These are phyloP conservation scores for Aphrocallistes beatrix DNA, from an alignment of 37 sponge, comb jelly and placozoan species.

Conservation along the genomic window DNA sequence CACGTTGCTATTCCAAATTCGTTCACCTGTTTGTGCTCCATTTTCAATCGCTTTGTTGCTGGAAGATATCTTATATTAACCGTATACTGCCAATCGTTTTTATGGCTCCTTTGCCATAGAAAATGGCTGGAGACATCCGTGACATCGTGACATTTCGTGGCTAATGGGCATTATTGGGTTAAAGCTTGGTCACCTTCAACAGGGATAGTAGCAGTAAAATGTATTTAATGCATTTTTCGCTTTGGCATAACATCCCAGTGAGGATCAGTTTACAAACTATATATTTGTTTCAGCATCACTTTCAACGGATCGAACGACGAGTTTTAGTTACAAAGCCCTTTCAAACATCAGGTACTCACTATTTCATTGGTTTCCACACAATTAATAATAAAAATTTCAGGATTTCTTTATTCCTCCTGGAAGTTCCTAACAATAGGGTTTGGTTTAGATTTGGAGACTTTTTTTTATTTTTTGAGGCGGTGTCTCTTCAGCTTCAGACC, in stretches of 20 bases:
- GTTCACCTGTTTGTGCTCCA: neutral
- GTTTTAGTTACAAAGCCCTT: slow-evolving; percentile 1
- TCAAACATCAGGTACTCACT: slow-evolving; percentile 9
- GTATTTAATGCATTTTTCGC: neutral
- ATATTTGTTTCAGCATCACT: neutral
- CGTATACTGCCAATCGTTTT: no score
- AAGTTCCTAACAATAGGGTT: neutral
- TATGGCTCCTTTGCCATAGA: no score
- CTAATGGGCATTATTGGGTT: no score
- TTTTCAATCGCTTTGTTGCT: neutral
- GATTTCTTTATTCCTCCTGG: neutral
- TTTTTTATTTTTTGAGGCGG: neutral
- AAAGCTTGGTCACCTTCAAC: slow-evolving; percentile 4
- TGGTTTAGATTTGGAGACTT: neutral
- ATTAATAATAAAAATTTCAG: neutral
- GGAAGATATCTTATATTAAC: neutral
- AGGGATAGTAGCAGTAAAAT: neutral
- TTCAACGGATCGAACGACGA: neutral
- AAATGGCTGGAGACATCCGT: no score
- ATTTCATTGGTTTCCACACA: slow-evolving; percentile 8
- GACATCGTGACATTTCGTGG: no score
- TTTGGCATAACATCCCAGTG: neutral
- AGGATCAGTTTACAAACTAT: slow-evolving; percentile 4
- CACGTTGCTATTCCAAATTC: neutral
- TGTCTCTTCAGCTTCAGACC: slow-evolving; percentile 10